phyloP scores from a whole-genome alignment of 2,113 vertebrate genomes.

The Axis porcinus region DNA sequence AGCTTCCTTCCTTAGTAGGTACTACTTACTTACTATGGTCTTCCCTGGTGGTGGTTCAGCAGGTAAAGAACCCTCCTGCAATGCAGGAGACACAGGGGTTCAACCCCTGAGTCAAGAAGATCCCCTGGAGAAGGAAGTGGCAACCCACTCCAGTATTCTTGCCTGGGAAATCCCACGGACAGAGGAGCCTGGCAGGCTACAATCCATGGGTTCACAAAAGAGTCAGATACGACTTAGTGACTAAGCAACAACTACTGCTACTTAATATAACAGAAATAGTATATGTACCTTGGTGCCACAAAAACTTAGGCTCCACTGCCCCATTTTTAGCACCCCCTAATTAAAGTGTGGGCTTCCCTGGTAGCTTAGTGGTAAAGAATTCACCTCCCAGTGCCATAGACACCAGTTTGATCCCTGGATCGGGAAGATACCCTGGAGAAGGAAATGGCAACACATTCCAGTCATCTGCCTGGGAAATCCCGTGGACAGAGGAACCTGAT shows the following conservation, averaged over 20 bases:
- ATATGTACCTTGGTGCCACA: background rate
- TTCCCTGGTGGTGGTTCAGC: background rate
- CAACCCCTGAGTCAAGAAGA: background rate
- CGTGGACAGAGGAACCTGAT: background rate
- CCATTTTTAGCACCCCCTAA: background rate
- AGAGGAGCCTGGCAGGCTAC: background rate
- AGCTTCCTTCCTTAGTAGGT: background rate
- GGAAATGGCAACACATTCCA: background rate
- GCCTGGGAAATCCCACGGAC: background rate
- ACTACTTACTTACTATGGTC: background rate
- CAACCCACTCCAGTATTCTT: background rate
- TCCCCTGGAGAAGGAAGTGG: background rate
- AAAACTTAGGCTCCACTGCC: background rate
- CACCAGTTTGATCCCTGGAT: background rate
- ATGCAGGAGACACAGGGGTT: background rate
- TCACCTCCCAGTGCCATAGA: background rate
- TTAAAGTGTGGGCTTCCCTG: background rate
- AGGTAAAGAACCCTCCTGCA: background rate
- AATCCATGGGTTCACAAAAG: background rate
- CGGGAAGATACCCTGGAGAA: background rate
- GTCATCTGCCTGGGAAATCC: background rate
- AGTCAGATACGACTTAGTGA: background rate
- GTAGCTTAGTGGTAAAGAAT: background rate
- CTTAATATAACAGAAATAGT: background rate
- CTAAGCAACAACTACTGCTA: background rate